Base-by-base conservation (phyloP, 2,113 vertebrate genomes). In the Solea senegalensis region DNA sequence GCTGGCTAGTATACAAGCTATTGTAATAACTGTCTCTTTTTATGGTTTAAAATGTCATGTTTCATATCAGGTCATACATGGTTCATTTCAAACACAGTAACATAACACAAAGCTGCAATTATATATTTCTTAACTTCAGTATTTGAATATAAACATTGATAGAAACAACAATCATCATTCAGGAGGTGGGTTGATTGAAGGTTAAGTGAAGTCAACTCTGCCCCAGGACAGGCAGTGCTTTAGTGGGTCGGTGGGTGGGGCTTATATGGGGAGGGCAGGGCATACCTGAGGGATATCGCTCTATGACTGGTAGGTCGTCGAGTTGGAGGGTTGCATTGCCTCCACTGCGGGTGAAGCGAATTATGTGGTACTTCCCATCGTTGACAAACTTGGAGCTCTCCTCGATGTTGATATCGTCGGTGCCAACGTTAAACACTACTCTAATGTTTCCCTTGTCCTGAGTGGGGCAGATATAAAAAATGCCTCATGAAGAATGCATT, bases 351-450 rank as follows among this genome's bases (percentile, higher is more conserved):
- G 98, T 99, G 92, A 99, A 99, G 73, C 98, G 96, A 65, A 99
- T 95, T 89, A 98, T 95, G 78, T 99, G 98, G 94, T 99, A 99
- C 89, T 97, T 99, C 78, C 98, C 98, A 65, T 99, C 98, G 76
- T 98, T 99, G 91, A 99, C 98, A 92, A 98, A 98, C 90, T 97
- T 97, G 90, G 96, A 95, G 86, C 96, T 96, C 85, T 99, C 97
- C 87, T 98, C 97, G n/a, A 99, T 99, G 91, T 97, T 94, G 87
- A 99, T 99, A 94, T 99, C 98, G 74, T 99, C 97, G 9, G 98
- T 99, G 86, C 98, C 98, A 63, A 99, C 98, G 83, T 99, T 99
- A 92, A 99, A 99, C 85, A 99, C 98, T 86, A 99, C 97, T 91
- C 95, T 95, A 84, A 99, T 97, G 93, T 98, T 99, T 78, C 97